Evolutionary conservation across 2,797 vertebrate species (phyloP).

Genomic region (Ataeniobius toweri): DNA sequence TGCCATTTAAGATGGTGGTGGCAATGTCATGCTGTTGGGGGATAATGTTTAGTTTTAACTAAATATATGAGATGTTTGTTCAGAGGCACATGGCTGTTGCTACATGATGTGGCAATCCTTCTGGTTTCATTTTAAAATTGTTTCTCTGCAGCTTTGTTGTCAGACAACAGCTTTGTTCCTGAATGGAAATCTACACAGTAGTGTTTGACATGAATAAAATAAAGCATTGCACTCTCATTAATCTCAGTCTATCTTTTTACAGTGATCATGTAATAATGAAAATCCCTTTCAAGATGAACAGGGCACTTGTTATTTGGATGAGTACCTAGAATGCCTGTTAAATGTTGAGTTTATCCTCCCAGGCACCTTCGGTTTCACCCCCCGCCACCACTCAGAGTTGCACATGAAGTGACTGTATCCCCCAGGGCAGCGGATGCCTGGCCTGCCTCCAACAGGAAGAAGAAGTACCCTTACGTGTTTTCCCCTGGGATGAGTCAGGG

Average conservation of each 20-base stretch:
- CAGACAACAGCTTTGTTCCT: conserved; percentile 14
- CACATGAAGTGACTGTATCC: conserved; percentile 63
- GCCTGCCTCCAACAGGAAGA: conserved; percentile 66
- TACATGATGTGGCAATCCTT: background rate
- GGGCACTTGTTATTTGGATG: conserved; percentile 11
- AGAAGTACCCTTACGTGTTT: conserved; percentile 61
- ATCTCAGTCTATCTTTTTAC: conserved; percentile 30
- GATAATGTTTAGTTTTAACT: background rate
- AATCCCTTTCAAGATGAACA: conserved; percentile 13
- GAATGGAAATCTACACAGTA: conserved; percentile 24
- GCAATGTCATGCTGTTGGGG: background rate
- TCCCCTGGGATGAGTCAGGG: conserved; percentile 38
- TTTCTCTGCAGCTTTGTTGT: conserved; percentile 20
- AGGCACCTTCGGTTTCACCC: conserved; percentile 7
- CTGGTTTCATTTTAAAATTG: conserved; percentile 24
- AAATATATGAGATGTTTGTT: too few relatives aligned
- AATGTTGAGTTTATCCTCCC: conserved; percentile 11
- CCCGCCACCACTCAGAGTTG: conserved; percentile 13
- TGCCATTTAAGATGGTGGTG: background rate
- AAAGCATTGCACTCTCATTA: conserved; percentile 29
- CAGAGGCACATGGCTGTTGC: background rate
- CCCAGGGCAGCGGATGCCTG: conserved; percentile 31
- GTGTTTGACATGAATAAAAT: conserved; percentile 27
- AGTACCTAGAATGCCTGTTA: conserved; percentile 8
- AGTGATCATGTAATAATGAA: conserved; percentile 26